Evolutionary conservation across 2,113 vertebrate genomes (phyloP).

Genomic region (Myxocyprinus asiaticus): DNA sequence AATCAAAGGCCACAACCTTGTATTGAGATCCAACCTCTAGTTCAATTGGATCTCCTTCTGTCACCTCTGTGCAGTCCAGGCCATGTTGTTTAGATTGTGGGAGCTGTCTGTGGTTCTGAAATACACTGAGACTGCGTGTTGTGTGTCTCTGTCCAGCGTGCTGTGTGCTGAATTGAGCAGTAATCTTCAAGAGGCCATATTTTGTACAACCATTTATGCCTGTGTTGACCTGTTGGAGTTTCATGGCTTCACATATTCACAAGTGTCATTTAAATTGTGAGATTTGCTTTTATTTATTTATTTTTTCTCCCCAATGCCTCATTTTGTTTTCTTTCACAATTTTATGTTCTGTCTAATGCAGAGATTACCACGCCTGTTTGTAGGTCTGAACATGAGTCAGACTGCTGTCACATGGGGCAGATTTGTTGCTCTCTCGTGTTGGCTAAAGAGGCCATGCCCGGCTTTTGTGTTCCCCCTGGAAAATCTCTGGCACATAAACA

Average conservation of each 20-base stretch:
- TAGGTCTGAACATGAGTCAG: background rate
- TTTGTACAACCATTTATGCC: too few species aligned
- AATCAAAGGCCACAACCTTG: too few species aligned
- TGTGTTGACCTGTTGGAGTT: background rate
- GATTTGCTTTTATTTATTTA: too few species aligned
- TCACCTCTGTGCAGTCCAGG: too few species aligned
- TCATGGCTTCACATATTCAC: too few species aligned
- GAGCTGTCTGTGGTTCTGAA: slow-evolving; percentile 52
- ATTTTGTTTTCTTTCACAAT: background rate
- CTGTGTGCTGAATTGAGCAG: background rate
- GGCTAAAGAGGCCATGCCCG: background rate
- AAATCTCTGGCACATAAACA: background rate
- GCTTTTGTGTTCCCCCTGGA: background rate
- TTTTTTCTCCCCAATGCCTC: too few species aligned
- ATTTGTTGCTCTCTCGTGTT: slow-evolving; percentile 4
- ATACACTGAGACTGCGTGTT: background rate
- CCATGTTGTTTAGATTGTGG: background rate
- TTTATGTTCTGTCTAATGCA: background rate
- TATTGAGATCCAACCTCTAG: background rate
- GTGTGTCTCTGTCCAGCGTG: background rate
- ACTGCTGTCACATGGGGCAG: background rate
- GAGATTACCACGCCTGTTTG: background rate
- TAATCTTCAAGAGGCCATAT: too few species aligned
- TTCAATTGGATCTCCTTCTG: too few species aligned
- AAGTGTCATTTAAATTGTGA: background rate